Base-by-base conservation (phyloP, 2,797 vertebrate species). In the Sebastes cheni region DNA sequence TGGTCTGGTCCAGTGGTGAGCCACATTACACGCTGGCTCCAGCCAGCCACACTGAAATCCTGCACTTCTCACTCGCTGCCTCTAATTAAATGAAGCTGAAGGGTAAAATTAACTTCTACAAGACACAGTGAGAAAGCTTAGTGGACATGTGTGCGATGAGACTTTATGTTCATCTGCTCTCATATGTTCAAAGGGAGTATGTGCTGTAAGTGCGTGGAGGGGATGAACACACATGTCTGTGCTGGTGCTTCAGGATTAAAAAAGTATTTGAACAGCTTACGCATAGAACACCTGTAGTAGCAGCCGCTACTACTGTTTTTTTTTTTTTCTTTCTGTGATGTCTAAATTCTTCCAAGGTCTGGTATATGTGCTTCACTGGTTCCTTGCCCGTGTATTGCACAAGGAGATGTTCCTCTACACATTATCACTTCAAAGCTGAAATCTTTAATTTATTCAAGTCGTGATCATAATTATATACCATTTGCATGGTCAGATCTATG, bases 21-120 rank as follows among this genome's bases (percentile, higher is more conserved):
- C 79, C 75, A 84, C 86, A 93, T 90, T 89, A 90, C 90, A 91
- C 30, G 76, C 81, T 72, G 70, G 50, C 77, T 91, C 77, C 78
- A 81, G 84, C 88, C 88, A 88, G 84, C 88, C 79, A 82, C 46
- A 81, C 81, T 73, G 72, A 90, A 92, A 93, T 91, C 91, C 91
- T 83, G 81, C 79, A 89, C 88, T 91, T 93, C 87, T 84, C 80
- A 88, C 82, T 90, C 39, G 9, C 80, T 89, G 91, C 88, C 82
- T 94, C 88, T 94, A 94, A 95, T 94, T 94, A 92, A 94, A 95
- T 82, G 88, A 92, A 87, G 88, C 86, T 83, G 88, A 85, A 90
- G 84, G 86, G 79, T 46, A 89, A 93, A 92, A 93, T 91, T 12
- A 86, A 92, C 84, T 91, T 82, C 76, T 83, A 20, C 18, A 86